Conservation (phyloP, 2,113 vertebrate species). For the Pseudorectes ferrugineus region DNA sequence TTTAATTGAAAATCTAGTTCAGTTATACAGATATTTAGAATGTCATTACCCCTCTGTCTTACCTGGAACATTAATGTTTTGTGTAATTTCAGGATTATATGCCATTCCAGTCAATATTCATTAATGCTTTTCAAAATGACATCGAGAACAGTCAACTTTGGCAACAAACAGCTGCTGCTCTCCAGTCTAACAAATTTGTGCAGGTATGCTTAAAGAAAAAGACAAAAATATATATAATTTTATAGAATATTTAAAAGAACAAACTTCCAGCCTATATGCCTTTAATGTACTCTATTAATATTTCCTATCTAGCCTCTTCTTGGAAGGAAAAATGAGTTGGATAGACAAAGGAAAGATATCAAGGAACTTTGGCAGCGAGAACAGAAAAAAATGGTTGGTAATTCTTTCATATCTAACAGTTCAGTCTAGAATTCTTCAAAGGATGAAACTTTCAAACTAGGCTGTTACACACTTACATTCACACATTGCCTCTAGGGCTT, state of each 20-base stretch:
- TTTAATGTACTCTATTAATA: not conserved
- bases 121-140: conserved; percentile 88
- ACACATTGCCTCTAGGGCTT: no score
- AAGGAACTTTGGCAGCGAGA: conserved; percentile 98
- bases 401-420: not conserved
- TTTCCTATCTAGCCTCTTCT: conserved; percentile 82
- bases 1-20: not conserved
- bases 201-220: conserved; percentile 78
- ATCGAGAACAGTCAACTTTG: conserved; percentile 86
- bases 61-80: not conserved
- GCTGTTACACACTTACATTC: not conserved
- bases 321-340: conserved; percentile 90
- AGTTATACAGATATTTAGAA: not conserved
- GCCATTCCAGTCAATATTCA: conserved; percentile 91
- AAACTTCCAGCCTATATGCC: not conserved
- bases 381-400: conserved; percentile 92
- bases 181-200: conserved; percentile 93
- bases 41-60: not conserved
- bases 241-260: not conserved
- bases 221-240: not conserved
- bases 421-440: not conserved
- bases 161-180: conserved; percentile 85
- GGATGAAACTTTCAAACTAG: not conserved
- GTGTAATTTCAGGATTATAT: conserved; percentile 85
- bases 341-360: conserved; percentile 93